Percentiles rank a stretch among this genome's conserved stretches.
These are phyloP conservation scores for Progne subis DNA, from an alignment of 2,113 vertebrate genomes.

Conservation along the genomic window DNA sequence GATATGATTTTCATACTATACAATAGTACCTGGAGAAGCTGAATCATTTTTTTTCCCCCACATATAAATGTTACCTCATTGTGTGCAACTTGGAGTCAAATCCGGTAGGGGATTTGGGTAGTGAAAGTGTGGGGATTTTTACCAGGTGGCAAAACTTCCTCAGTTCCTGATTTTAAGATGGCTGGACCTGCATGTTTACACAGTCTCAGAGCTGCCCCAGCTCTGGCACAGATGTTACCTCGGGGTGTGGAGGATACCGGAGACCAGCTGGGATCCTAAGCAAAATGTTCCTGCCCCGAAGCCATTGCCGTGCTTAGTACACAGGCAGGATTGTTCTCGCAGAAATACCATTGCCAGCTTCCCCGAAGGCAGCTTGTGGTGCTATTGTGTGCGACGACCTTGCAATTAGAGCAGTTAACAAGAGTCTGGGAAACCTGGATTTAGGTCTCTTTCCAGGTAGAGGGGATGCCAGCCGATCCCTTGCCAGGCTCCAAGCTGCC, in stretches of 20 bases:
- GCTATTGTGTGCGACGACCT: not conserved
- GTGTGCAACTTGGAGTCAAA: not conserved
- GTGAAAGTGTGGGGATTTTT: not conserved
- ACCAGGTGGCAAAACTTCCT: not conserved
- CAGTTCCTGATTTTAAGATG: not conserved
- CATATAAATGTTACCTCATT: not conserved
- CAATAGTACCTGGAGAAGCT: not conserved
- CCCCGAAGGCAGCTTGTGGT: not conserved
- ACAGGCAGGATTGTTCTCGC: not conserved
- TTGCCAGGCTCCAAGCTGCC: not conserved
- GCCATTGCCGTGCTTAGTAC: not conserved
- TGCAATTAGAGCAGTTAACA: not conserved
- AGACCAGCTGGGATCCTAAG: not conserved
- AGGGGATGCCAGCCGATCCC: not conserved
- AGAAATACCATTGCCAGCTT: not conserved
- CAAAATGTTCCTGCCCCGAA: not conserved
- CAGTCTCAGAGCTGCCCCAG: not conserved
- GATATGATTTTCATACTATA: not conserved
- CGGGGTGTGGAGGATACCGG: accelerated
- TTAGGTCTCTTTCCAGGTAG: not conserved
- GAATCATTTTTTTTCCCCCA: not conserved
- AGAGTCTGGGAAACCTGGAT: not conserved
- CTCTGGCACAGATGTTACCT: not conserved
- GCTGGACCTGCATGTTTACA: not conserved
- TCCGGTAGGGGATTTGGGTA: not conserved